Evolutionary conservation across 2,888 invertebrate genomes (phyloP).

Genomic region (Drosophila ezoana): DNA sequence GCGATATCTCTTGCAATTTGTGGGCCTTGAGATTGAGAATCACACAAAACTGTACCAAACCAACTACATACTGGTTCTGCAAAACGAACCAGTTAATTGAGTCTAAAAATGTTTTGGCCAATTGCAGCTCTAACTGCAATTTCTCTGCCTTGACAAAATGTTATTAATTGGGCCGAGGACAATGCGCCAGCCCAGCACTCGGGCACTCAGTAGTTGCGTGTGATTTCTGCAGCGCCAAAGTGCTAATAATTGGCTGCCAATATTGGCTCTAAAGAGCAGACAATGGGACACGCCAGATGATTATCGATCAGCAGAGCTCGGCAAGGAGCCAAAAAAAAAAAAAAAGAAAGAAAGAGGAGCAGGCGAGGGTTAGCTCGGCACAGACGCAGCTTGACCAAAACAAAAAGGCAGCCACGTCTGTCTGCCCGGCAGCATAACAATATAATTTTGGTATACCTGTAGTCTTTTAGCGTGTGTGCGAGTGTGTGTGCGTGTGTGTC

Average conservation of each 20-base stretch:
- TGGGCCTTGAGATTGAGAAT: conserved; percentile 62
- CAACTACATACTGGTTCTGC: conserved; percentile 51
- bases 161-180: conserved; percentile 74
- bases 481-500: conserved; percentile 17
- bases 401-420: conserved; percentile 20
- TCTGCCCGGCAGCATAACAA: conserved; percentile 75
- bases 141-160: conserved; percentile 78
- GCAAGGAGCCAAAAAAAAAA: conserved; percentile 17
- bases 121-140: conserved; percentile 54
- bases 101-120: conserved; percentile 13
- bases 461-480: conserved; percentile 5
- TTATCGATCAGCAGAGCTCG: conserved; percentile 61
- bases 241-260: conserved; percentile 76
- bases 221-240: conserved; percentile 59
- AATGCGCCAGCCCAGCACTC: conserved; percentile 41
- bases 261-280: conserved; percentile 57
- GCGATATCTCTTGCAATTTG: conserved; percentile 60
- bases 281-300: conserved; percentile 74
- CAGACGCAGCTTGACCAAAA: conserved; percentile 40
- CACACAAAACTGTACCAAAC: conserved; percentile 30
- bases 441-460: conserved; percentile 79
- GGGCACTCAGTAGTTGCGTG: conserved; percentile 47
- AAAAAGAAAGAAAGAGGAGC: background rate
- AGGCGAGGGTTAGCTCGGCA: background rate
- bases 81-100: conserved; percentile 50